These are phyloP conservation scores for Colossoma macropomum DNA, from an alignment of 2,113 vertebrate genomes.

Conservation along the genomic window DNA sequence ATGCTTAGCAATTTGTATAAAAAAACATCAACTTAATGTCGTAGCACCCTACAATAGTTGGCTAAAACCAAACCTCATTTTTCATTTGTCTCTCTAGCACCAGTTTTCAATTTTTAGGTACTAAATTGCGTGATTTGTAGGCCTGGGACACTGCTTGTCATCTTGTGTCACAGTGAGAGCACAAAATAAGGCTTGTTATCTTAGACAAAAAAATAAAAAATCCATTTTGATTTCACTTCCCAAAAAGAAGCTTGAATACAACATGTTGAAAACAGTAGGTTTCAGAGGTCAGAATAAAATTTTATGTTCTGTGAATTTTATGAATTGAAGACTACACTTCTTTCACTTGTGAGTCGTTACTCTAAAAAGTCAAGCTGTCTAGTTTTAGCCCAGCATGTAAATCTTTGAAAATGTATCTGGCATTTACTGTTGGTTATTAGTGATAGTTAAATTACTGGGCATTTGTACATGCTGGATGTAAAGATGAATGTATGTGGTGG, in stretches of 20 bases:
- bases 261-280: neutral
- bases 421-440: neutral
- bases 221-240: neutral
- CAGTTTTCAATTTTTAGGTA: conserved; percentile 9
- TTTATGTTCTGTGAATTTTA: too few relatives aligned
- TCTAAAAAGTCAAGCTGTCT: neutral
- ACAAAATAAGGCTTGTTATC: neutral
- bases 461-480: neutral
- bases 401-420: neutral
- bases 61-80: conserved; percentile 45
- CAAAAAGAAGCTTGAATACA: neutral
- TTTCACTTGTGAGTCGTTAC: neutral
- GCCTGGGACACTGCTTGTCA: neutral
- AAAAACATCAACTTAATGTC: conserved; percentile 49
- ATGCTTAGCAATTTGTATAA: conserved; percentile 64
- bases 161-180: neutral
- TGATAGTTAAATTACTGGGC: neutral
- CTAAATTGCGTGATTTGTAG: neutral
- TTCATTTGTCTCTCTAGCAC: conserved; percentile 9
- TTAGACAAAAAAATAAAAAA: neutral
- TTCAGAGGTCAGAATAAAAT: neutral
- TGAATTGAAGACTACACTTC: neutral
- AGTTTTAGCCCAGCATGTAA: neutral
- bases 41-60: neutral
- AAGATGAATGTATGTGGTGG: neutral